Base-by-base conservation (phyloP, 2,888 invertebrate species). In the Polyommatus icarus region DNA sequence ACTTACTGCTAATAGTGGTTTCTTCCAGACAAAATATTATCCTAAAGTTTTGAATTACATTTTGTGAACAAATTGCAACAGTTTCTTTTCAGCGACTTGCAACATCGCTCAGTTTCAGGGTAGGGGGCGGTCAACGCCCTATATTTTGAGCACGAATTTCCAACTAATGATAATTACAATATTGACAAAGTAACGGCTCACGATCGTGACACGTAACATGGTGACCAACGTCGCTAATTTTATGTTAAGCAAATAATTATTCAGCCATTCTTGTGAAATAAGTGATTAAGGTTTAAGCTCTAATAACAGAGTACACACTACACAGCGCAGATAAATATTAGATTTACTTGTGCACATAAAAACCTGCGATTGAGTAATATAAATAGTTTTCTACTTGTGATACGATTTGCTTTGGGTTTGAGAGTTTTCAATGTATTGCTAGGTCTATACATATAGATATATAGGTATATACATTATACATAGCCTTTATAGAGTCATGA, bases 201-300 rank as follows among this genome's bases (percentile, higher is more conserved):
- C 29, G 32, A 75, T 50, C 54, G 18, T 73, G 46, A 54, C 73
- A 46, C 29, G 75, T 75, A 75, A 54, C 54, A 18, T 54, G 54
- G 54, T 46, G 73, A 75, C 75, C 54, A 50, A 75, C 75, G n/a
- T 54, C 18, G 75, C 50, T 75, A 50, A 75, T 75, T 75, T 54
- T 50, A 54, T 75, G 75, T 75, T 75, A 75, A 15, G 29, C 29
- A 75, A 50, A 75, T 54, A 75, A 29, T 46, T 73, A 73, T 73
- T 73, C 24, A 46, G 46, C 73, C 46, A 24, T 73, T 73, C 73
- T 75, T 75, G 75, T 54, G 75, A 75, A 75, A 75, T 75, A 75
- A 75, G 75, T 75, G 75, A 75, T 75, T 75, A 75, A 54, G 75
- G 75, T 29, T 75, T n/a, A 29, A 29, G 54, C 75, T 75, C 75